Evolutionary conservation across 2,888 invertebrate species (phyloP).

Genomic region (Esperia sulphurella): DNA sequence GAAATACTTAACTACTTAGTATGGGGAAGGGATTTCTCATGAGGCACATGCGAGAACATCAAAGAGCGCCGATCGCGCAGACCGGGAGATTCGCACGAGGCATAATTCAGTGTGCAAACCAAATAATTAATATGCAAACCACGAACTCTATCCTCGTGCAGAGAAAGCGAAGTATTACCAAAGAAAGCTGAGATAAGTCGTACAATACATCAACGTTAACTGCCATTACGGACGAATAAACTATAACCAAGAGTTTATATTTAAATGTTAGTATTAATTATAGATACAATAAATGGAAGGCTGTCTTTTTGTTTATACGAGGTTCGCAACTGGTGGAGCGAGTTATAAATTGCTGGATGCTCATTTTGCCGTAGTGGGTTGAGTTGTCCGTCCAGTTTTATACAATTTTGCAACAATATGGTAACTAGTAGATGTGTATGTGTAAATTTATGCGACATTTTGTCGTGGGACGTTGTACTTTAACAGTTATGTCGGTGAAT

Average conservation of each 20-base stretch:
- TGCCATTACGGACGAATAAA: constrained; percentile 44
- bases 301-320: constrained; percentile 35
- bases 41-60: no score
- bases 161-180: constrained; percentile 46
- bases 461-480: background rate
- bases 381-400: constrained; percentile 78
- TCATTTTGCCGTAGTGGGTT: constrained; percentile 75
- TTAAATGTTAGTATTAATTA: constrained; percentile 51
- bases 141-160: constrained; percentile 14
- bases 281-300: constrained; percentile 50
- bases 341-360: constrained; percentile 63
- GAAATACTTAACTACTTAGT: no score
- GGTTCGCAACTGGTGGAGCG: constrained; percentile 29
- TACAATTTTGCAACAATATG: constrained; percentile 64
- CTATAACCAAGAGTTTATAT: constrained; percentile 48
- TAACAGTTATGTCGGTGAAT: background rate
- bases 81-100: background rate
- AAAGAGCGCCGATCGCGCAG: background rate
- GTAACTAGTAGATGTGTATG: constrained; percentile 34
- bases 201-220: constrained; percentile 41
- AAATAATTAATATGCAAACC: constrained; percentile 6
- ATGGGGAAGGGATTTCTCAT: no score
- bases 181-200: constrained; percentile 50
- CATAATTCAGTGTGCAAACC: background rate
- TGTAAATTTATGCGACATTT: constrained; percentile 23